Conservation (phyloP, 2,888 invertebrate species). For the Hypselothyrea guttata region DNA sequence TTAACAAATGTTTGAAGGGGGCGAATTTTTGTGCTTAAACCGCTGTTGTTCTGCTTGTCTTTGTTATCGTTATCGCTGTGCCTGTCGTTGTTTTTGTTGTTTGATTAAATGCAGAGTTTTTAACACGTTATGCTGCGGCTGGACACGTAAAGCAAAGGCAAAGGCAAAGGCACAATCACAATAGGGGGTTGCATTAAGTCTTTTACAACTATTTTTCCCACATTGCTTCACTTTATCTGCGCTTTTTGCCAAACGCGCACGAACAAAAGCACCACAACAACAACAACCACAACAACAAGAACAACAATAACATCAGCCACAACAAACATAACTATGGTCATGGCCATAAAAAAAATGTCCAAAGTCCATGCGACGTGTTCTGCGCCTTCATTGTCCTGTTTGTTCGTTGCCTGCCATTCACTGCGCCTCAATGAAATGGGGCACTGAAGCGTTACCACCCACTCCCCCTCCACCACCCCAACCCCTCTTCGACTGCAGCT, state of each 20-base stretch:
- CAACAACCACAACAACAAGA: conserved; percentile 12
- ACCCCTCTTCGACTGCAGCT: conserved; percentile 3
- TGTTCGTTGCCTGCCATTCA: conserved; percentile 36
- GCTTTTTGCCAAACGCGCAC: conserved; percentile 26
- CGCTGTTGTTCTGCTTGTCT: neutral
- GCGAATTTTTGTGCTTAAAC: neutral
- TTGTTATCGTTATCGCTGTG: neutral
- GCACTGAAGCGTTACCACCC: conserved; percentile 51
- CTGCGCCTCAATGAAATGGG: conserved; percentile 44
- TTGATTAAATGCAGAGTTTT: conserved; percentile 67
- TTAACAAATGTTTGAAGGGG: too few relatives aligned
- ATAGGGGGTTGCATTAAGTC: neutral
- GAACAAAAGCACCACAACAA: conserved; percentile 43
- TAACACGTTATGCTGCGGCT: conserved; percentile 51
- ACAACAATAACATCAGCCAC: conserved; percentile 9
- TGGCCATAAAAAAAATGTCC: conserved; percentile 41
- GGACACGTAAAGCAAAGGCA: neutral
- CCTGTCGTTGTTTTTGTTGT: conserved; percentile 10
- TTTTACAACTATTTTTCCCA: too few relatives aligned
- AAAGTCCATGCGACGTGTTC: conserved; percentile 14
- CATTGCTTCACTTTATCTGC: conserved; percentile 9
- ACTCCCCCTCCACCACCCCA: neutral
- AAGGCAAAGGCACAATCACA: conserved; percentile 2
- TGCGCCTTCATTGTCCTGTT: conserved; percentile 57
- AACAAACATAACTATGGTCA: conserved; percentile 18